A percentile compares a stretch with the other conserved stretches of the same genome.
phyloP scores from a whole-genome alignment of 1,140 invertebrate species.

The Colletes latitarsis region DNA sequence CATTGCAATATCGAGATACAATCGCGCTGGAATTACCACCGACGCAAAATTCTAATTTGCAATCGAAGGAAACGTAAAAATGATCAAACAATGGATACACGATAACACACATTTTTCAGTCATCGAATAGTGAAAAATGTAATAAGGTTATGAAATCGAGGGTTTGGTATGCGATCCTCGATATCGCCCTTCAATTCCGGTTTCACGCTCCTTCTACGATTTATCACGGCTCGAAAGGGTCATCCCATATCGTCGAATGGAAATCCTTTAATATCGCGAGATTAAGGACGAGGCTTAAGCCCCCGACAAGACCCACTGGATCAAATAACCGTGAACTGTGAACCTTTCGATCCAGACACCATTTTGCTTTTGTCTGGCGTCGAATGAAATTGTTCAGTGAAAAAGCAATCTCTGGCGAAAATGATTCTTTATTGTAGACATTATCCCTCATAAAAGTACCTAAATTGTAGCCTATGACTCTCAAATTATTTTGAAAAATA shows the following conservation, averaged over 20 bases:
- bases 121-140: no score
- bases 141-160: no score
- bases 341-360: not conserved
- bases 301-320: not conserved
- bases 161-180: no score
- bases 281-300: constrained; percentile 31
- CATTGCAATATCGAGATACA: not conserved
- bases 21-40: no score
- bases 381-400: constrained; percentile 6
- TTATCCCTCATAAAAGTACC: no score
- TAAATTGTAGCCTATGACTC: no score
- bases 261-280: constrained; percentile 46
- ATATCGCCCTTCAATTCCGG: no score
- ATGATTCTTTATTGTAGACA: no score
- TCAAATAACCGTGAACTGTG: constrained; percentile 7
- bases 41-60: not conserved
- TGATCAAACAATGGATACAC: no score
- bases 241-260: constrained; percentile 34
- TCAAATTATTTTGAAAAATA: no score
- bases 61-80: no score
- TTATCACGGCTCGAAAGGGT: constrained; percentile 5
- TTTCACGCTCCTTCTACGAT: not conserved
- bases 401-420: not conserved
- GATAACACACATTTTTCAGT: no score
- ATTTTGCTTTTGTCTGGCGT: not conserved